Evolutionary conservation across 2,113 vertebrate genomes (phyloP).

Genomic region (Natator depressus): DNA sequence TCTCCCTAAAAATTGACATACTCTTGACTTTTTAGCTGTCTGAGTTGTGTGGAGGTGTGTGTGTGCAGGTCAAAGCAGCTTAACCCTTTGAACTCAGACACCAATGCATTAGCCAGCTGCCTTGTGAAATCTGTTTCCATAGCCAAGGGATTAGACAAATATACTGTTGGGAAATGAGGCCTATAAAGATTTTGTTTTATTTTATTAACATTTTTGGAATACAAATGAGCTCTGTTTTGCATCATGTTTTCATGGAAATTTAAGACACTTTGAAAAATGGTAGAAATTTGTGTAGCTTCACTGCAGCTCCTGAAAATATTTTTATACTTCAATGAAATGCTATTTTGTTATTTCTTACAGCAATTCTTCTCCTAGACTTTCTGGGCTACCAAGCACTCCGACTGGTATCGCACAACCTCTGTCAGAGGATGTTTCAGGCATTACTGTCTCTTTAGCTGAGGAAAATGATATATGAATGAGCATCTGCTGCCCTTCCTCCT

Average conservation of each 20-base stretch:
- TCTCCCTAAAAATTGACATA: background rate
- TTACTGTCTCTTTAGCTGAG: background rate
- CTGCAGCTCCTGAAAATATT: background rate
- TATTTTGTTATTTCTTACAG: background rate
- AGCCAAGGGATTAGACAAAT: background rate
- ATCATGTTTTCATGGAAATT: background rate
- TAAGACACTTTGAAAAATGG: background rate
- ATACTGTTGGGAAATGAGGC: background rate
- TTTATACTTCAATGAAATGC: background rate
- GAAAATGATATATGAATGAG: background rate
- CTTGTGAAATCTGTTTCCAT: background rate
- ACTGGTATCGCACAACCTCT: background rate
- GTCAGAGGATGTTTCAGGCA: background rate
- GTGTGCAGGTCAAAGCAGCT: background rate
- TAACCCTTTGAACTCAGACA: background rate
- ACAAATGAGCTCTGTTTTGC: background rate
- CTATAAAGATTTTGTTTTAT: background rate
- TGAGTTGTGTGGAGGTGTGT: background rate
- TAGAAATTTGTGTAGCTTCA: background rate
- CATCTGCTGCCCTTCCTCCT: background rate
- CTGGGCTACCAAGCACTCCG: background rate
- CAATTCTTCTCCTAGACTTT: background rate
- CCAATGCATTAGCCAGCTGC: background rate
- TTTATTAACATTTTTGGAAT: background rate
- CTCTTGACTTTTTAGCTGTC: background rate